Evolutionary conservation across 2,113 vertebrate species (phyloP), one percentile per base, ranked within the genome.

Genomic region (Cnemophilus loriae): DNA sequence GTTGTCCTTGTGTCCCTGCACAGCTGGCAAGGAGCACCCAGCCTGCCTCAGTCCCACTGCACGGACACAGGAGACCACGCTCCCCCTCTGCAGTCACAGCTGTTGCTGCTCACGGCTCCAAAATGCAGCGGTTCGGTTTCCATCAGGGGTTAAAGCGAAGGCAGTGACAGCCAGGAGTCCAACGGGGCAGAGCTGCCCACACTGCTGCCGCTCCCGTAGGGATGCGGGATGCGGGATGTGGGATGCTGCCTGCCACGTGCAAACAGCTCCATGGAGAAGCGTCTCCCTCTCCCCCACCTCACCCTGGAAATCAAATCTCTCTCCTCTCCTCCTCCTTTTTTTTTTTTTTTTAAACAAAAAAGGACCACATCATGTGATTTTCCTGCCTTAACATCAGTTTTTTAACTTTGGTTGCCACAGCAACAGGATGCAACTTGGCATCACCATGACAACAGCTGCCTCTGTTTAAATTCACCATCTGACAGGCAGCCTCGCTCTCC

Each of bases 401-500:
- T 97, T 98, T 98, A 98, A 98, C 98, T 98, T 98, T 97, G 96
- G 98, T 98, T 98, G 96, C 98, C 97, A 97, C 97, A 89, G 98
- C 96, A 97, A 97, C 97, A 96, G 96, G 97, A 98, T 98, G 98
- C 97, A 98, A 98, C 98, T 98, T 97, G 93, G 96, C n/a, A 81
- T 98, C 93, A 46, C 98, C 98, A 98, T 98, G 98, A 97, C 98
- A 97, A 98, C 98, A 95, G 95, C 97, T 98, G 97, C 97, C 97
- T 98, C 98, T 98, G 97, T 98, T 98, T 97, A 97, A 97, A 98
- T 98, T 97, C 97, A 97, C 97, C 98, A 98, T 98, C 98, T 98
- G 98, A 98, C 98, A 98, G 97, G 94, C 97, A 95, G 94, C 91
- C 85, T 92, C 61, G 65, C 87, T 95, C 88, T 68, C 91, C 68